Evolutionary conservation across 2,888 invertebrate species (phyloP).

Genomic region (Ptilodon capucinus): DNA sequence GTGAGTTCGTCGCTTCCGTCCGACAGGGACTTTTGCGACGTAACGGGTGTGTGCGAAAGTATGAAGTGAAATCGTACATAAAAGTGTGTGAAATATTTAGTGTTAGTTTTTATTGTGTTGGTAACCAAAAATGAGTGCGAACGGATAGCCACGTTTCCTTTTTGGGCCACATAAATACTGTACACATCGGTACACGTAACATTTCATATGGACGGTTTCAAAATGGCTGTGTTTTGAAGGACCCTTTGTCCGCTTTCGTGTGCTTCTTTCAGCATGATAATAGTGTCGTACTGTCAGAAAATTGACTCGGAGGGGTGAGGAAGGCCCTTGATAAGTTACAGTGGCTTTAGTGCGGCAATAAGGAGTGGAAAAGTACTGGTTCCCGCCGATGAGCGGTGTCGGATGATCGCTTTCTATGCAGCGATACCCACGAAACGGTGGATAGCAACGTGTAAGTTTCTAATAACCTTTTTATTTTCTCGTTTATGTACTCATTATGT

Average conservation of each 20-base stretch:
- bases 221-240: conserved; percentile 89
- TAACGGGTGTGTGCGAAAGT: conserved; percentile 81
- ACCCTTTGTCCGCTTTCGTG: conserved; percentile 85
- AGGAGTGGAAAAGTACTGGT: conserved; percentile 73
- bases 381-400: conserved; percentile 63
- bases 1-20: conserved; percentile 70
- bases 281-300: conserved; percentile 84
- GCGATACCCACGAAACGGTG: conserved; percentile 68
- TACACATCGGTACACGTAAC: conserved; percentile 74
- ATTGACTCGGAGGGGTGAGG: conserved; percentile 85
- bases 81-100: conserved; percentile 81
- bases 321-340: conserved; percentile 50
- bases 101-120: conserved; percentile 77
- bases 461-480: conserved; percentile 62
- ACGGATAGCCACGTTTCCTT: conserved; percentile 66
- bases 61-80: conserved; percentile 80
- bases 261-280: conserved; percentile 87
- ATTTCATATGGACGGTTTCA: conserved; percentile 81
- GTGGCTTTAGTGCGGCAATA: conserved; percentile 43
- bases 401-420: conserved; percentile 76
- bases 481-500: conserved; percentile 42
- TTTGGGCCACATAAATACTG: conserved; percentile 54
- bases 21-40: conserved; percentile 71
- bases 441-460: conserved; percentile 77
- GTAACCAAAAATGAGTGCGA: conserved; percentile 78